Conservation (phyloP, 2,797 vertebrate species). For the Trachops cirrhosus region DNA sequence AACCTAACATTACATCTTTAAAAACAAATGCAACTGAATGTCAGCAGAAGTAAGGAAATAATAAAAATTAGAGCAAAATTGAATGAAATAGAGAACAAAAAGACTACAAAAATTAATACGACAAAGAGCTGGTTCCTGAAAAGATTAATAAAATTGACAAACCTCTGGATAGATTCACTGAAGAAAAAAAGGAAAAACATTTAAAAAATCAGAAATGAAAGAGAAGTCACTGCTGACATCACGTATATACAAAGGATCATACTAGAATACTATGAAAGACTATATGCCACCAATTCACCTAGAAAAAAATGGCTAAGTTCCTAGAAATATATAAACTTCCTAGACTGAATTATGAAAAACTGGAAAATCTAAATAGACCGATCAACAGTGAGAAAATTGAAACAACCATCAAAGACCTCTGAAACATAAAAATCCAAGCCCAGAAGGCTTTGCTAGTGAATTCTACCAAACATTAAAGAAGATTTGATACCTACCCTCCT, state of each 20-base stretch:
- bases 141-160: neutral
- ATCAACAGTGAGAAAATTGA: neutral
- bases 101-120: too few species aligned
- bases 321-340: neutral
- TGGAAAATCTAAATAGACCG: neutral
- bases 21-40: neutral
- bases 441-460: neutral
- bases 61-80: too few species aligned
- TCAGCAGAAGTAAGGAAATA: too few species aligned
- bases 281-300: neutral
- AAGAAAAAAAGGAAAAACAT: neutral
- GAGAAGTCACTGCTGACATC: neutral
- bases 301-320: neutral
- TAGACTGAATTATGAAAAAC: neutral
- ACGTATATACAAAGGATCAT: neutral
- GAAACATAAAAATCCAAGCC: neutral
- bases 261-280: neutral
- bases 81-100: too few species aligned
- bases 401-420: neutral
- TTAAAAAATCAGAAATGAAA: neutral
- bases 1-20: neutral
- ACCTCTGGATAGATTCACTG: neutral
- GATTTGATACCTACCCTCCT: neutral
- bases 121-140: neutral
- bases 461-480: neutral